Evolutionary conservation across 2,113 vertebrate genomes (phyloP).

Genomic region (Tragelaphus imberbis): DNA sequence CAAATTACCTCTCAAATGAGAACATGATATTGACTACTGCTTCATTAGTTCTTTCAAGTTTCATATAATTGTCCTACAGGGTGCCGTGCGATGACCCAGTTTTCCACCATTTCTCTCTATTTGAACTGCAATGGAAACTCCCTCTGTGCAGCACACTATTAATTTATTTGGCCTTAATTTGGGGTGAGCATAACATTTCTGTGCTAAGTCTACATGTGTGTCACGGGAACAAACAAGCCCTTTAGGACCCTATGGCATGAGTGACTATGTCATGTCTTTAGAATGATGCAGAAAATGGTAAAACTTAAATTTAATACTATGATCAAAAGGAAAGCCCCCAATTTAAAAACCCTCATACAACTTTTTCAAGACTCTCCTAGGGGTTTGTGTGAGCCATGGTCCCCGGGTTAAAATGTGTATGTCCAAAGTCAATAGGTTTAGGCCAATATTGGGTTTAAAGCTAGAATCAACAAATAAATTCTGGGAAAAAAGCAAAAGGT

Average conservation of each 20-base stretch:
- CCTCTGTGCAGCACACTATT: background rate
- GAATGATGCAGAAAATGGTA: background rate
- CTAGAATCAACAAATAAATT: background rate
- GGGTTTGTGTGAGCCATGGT: background rate
- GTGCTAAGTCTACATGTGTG: background rate
- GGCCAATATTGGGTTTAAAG: slow-evolving; percentile 30
- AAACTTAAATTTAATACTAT: slow-evolving; percentile 13
- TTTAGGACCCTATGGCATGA: background rate
- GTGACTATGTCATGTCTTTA: background rate
- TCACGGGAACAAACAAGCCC: background rate
- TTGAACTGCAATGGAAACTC: background rate
- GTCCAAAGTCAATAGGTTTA: background rate
- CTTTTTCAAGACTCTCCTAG: background rate
- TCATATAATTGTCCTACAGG: background rate
- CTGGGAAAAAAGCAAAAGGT: background rate
- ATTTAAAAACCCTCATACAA: background rate
- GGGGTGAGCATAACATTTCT: background rate
- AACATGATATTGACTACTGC: background rate
- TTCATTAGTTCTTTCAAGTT: background rate
- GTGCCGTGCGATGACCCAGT: background rate
- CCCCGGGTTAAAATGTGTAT: background rate
- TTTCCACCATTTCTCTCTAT: background rate
- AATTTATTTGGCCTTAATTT: slow-evolving; percentile 5
- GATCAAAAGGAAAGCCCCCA: background rate
- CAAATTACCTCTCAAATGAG: slow-evolving; percentile 35